Percentiles rank a stretch among this genome's conserved stretches.
These are phyloP conservation scores for Semicossyphus pulcher DNA, from an alignment of 2,113 vertebrate species.

Conservation along the genomic window DNA sequence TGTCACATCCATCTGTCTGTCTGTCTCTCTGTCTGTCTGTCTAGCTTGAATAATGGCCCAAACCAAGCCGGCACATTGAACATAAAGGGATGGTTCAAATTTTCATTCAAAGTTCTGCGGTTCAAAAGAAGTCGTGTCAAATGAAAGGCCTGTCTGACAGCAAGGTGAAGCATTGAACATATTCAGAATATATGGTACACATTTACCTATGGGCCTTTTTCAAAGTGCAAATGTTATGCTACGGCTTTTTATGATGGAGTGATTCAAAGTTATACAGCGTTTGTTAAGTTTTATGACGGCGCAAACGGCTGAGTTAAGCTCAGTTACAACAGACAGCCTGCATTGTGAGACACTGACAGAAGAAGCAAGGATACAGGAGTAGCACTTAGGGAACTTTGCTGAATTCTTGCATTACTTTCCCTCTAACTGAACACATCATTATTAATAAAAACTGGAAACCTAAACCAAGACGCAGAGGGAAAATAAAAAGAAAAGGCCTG, in stretches of 20 bases:
- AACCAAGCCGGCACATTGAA: too few relatives aligned
- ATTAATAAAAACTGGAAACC: constrained; percentile 1
- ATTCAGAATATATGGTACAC: too few relatives aligned
- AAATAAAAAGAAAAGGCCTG: not conserved
- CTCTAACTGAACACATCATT: not conserved
- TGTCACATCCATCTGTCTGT: constrained; percentile 8
- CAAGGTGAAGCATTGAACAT: not conserved
- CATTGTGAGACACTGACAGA: not conserved
- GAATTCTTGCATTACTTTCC: not conserved
- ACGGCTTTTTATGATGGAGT: constrained; percentile 30
- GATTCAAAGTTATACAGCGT: constrained; percentile 26
- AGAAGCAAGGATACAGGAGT: not conserved
- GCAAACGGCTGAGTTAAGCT: constrained; percentile 29
- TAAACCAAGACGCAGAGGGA: not conserved
- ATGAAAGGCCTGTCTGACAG: not conserved
- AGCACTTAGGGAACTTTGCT: not conserved
- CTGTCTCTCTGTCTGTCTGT: not conserved
- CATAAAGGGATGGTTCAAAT: too few relatives aligned
- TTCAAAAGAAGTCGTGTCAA: not conserved
- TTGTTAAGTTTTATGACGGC: constrained; percentile 27
- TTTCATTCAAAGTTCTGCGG: too few relatives aligned
- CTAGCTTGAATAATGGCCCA: not conserved
- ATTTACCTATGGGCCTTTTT: too few relatives aligned
- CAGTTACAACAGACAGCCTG: constrained; percentile 5
- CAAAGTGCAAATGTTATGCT: constrained; percentile 45